phyloP scores from a whole-genome alignment of 1,140 invertebrate genomes.

The Tetramorium parvispinum region DNA sequence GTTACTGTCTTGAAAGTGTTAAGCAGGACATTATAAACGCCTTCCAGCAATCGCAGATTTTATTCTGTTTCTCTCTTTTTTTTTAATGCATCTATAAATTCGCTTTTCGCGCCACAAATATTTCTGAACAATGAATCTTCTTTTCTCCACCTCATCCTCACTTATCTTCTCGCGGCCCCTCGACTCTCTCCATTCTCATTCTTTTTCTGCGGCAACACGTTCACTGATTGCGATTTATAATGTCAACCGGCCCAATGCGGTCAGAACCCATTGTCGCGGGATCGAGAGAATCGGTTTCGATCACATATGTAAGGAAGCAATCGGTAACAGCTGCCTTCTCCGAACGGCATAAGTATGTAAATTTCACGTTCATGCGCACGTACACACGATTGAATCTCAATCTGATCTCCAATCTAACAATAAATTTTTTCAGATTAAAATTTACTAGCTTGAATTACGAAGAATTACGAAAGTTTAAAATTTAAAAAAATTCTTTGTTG shows the following conservation, averaged over 20 bases:
- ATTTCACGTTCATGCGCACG: conserved; percentile 42
- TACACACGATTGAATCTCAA: neutral
- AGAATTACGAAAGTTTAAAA: neutral
- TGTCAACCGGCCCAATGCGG: conserved; percentile 61
- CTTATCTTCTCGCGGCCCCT: conserved; percentile 62
- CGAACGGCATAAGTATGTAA: conserved; percentile 34
- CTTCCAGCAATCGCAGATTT: neutral
- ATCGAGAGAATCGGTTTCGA: conserved; percentile 66
- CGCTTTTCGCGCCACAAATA: conserved; percentile 4
- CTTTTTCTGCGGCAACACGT: conserved; percentile 53
- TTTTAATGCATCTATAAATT: conserved; percentile 25
- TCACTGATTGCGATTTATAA: conserved; percentile 82
- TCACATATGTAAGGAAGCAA: conserved; percentile 39
- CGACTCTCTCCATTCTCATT: conserved; percentile 34
- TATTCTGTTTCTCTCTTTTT: neutral
- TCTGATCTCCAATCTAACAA: neutral
- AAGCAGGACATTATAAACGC: neutral
- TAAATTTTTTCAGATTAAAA: neutral
- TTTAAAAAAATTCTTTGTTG: neutral
- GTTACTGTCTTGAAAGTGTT: neutral
- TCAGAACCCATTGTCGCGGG: conserved; percentile 69
- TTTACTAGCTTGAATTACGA: neutral
- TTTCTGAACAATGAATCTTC: conserved; percentile 36
- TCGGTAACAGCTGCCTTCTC: conserved; percentile 11
- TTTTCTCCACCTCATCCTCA: conserved; percentile 53